Conservation (phyloP, 2,797 vertebrate genomes). For the Nasua narica region DNA sequence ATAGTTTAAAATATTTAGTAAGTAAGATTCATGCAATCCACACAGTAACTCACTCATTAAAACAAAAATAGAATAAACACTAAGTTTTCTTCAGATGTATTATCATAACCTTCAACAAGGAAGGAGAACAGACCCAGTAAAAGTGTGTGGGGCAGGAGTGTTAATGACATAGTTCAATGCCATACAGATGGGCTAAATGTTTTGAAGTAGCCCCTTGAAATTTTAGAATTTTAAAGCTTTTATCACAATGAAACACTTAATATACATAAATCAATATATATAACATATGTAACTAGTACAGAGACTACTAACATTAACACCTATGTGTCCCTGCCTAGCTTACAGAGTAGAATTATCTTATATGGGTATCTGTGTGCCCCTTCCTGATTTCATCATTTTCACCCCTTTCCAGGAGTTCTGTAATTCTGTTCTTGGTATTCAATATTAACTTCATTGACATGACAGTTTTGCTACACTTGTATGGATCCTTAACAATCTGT, state of each 20-base stretch:
- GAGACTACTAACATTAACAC: neutral
- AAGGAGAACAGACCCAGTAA: neutral
- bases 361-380: rapidly evolving
- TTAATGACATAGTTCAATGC: neutral
- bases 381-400: neutral
- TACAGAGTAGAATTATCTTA: neutral
- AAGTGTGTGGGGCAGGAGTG: neutral
- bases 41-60: neutral
- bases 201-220: neutral
- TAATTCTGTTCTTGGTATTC: neutral
- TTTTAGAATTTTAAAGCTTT: neutral
- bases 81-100: neutral
- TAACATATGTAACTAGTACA: neutral
- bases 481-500: neutral
- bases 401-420: neutral
- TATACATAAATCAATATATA: neutral
- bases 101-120: neutral
- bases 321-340: neutral
- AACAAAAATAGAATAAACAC: neutral
- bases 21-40: neutral
- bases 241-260: neutral
- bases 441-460: neutral
- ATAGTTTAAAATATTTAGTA: neutral
- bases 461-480: neutral
- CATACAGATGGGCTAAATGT: neutral